Conservation (phyloP, 2,797 vertebrate species). For the Cirrhinus mrigala region DNA sequence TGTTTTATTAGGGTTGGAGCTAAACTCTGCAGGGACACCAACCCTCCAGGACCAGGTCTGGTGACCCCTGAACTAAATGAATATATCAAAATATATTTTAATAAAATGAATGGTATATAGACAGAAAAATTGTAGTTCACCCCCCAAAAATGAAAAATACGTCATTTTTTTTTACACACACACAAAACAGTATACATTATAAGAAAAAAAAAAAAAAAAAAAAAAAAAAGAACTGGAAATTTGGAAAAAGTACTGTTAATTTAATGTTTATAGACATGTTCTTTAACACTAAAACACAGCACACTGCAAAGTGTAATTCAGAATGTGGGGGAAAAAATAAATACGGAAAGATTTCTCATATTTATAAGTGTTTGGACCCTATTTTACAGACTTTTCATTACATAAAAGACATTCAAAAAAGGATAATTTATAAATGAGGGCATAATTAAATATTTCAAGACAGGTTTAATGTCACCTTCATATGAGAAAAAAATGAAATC, state of each 20-base stretch:
- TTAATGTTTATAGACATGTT: neutral
- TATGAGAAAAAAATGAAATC: neutral
- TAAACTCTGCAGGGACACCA: no score
- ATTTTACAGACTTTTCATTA: neutral
- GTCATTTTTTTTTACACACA: no score
- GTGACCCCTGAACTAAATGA: no score
- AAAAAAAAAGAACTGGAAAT: no score
- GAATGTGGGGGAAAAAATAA: neutral
- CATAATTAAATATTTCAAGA: neutral
- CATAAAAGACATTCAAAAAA: neutral
- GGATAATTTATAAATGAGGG: neutral
- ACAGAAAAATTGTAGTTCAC: no score
- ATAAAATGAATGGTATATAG: no score
- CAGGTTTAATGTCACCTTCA: no score
- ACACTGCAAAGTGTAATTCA: neutral
- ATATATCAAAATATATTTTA: no score
- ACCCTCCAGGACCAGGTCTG: no score
- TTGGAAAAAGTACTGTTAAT: no score
- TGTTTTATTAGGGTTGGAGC: no score
- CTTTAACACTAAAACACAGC: neutral
- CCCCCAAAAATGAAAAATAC: no score
- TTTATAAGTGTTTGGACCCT: neutral
- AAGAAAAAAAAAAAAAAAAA: neutral
- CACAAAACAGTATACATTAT: neutral
- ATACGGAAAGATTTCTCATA: neutral